Base-by-base conservation (phyloP, 2,113 vertebrate genomes). In the Hiodon alosoides region DNA sequence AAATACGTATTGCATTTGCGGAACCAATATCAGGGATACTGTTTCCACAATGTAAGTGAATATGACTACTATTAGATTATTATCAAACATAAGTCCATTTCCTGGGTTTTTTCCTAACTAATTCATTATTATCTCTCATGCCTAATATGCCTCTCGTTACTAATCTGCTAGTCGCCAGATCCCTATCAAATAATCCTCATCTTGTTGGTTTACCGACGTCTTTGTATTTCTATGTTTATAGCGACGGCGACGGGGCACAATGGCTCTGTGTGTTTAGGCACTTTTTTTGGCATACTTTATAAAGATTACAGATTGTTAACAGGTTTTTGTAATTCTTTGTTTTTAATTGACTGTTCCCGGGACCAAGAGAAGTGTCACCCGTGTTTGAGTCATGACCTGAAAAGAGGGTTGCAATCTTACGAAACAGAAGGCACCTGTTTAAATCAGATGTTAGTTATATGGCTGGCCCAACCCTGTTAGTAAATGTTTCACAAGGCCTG, bases 31-130 rank as follows among this genome's bases (percentile, higher is more conserved):
- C 57, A 73, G 31, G 52, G 66, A 52, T 57, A 9, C 46, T 69
- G 5, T 51, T 64, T 64, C 11, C 77, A 46, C 13, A 31, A 55
- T 79, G 7, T 78, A 17, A 53, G 51, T 65, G 7, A 62, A 65
- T 10, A 47, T 81, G 50, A 72, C 57, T 16, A n/a, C 58, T 76
- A 71, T 75, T 57, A 53, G 66, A 75, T 53, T 64, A 31, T 73
- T 11, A 52, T 72, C n/a, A 76, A 74, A 51, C 48, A 66, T 64
- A 31, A 17, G 6, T n/a, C 16, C 13, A 64, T 66, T 47, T 66
- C 46, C 31, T 31, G 31, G 0, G 31, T 31, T 31, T 31, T 31
- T 31, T 31, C 31, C 31, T 31, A 31, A 31, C 31, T 31, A 31
- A 47, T 7, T 11, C 64, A 4, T 48, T 9, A 66, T 66, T 47